Evolutionary conservation across 1,140 invertebrate genomes (phyloP), one percentile per base, ranked within the genome.

Genomic region (Papilio glaucus): DNA sequence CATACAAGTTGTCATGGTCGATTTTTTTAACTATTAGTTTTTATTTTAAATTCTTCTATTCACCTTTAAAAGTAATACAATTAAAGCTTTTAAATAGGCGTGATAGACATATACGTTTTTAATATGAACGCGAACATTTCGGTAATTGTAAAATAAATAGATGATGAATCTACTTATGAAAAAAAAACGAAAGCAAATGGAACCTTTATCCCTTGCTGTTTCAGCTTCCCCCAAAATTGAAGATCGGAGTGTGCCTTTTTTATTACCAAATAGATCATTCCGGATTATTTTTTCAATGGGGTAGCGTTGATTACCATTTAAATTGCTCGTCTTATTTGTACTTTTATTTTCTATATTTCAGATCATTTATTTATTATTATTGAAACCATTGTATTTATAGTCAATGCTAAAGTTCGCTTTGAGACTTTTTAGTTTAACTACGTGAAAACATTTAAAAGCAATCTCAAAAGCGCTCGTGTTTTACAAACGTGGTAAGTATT

Each of bases 201-300:
- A 78, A 81, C 78, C 80, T 80, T 79, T 78, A 69, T 75, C 74
- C 57, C 76, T 80, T 81, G 60, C 72, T 78, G 81, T 78, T 81
- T 79, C 77, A 78, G 73, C 77, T 72, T 82, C 75, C 79, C 80
- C 75, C 76, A 53, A 84, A 81, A 84, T 77, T 78, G 82, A 81
- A 79, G 77, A 72, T 69, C 77, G 78, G n/a, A 53, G 10, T 37
- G 4, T n/a, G 45, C 42, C n/a, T 53, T 42, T 69, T 84, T 78
- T 77, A 76, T 71, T 80, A 78, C 77, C 73, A 81, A 85, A 88
- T 89, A 87, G 86, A 86, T 85, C 79, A 87, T 86, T 86, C 78
- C 80, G 80, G 84, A 85, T 89, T 88, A 88, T 87, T 87, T 83
- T 86, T 85, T 85, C 78, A 73, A 67, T 72, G 81, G 80, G 77